Percentiles rank a stretch among this genome's conserved stretches.
Conservation (phyloP, 1,140 invertebrate genomes). For the Ceratina australensis region DNA sequence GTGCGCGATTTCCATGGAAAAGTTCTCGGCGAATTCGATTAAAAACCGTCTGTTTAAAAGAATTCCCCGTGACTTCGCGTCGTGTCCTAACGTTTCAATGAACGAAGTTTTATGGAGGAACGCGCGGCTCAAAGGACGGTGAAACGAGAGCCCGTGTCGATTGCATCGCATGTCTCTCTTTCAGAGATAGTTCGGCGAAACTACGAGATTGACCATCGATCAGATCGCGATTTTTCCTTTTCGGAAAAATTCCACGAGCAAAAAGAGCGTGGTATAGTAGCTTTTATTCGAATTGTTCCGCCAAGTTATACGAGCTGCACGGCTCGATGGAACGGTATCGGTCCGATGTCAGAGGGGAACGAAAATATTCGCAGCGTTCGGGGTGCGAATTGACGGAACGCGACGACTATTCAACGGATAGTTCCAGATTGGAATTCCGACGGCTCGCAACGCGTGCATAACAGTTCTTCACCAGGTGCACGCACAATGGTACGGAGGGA, state of each 20-base stretch:
- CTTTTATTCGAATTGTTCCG: constrained; percentile 56
- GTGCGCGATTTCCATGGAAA: background rate
- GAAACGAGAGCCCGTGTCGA: background rate
- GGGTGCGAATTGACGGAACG: constrained; percentile 13
- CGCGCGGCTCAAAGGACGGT: background rate
- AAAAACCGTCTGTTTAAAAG: no score
- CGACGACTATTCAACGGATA: constrained; percentile 18
- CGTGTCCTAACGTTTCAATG: no score
- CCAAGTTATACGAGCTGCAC: constrained; percentile 36
- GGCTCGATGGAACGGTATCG: background rate
- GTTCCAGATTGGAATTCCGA: constrained; percentile 33
- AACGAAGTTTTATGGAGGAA: background rate
- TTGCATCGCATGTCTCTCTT: constrained; percentile 5
- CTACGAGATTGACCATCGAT: background rate
- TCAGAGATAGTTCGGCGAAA: background rate
- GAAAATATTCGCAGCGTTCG: constrained; percentile 24
- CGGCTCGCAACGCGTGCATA: background rate
- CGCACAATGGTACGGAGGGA: no score
- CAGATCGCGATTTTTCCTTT: no score
- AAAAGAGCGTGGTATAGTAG: constrained; percentile 7
- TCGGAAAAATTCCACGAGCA: no score
- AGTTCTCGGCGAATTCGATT: no score
- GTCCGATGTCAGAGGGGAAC: constrained; percentile 40
- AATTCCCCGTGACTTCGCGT: no score
- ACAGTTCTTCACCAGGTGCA: no score